A percentile compares a stretch with the other conserved stretches of the same genome.
Evolutionary conservation across 2,888 invertebrate genomes (phyloP).

Genomic region (Homarus gammarus): DNA sequence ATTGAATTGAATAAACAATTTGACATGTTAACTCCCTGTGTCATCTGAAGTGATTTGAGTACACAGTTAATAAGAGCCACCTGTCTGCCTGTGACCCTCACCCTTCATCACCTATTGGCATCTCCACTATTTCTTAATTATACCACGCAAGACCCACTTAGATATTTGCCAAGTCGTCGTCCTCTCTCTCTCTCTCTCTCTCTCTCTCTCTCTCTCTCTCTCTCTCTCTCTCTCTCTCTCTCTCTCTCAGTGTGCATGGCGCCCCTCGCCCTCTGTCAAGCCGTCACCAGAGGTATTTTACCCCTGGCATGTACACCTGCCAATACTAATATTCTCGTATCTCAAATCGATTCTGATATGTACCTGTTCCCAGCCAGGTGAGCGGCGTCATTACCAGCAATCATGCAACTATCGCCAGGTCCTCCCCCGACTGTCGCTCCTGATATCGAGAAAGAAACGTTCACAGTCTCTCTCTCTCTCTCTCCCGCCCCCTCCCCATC

Average conservation of each 20-base stretch:
- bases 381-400: slow-evolving; percentile 53
- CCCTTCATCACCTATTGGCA: no score
- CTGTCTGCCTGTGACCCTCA: no score
- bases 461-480: neutral
- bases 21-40: no score
- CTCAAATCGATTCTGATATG: slow-evolving; percentile 61
- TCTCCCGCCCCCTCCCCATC: neutral
- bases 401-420: slow-evolving; percentile 52
- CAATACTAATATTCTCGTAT: slow-evolving; percentile 59
- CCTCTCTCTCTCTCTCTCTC: neutral
- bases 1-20: no score
- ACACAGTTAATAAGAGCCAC: no score
- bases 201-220: neutral
- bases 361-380: slow-evolving; percentile 52
- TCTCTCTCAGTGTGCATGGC: neutral
- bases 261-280: slow-evolving; percentile 25
- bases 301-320: slow-evolving; percentile 21
- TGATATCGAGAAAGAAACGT: slow-evolving; percentile 32
- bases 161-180: no score
- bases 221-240: neutral
- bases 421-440: slow-evolving; percentile 30
- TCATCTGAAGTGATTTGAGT: no score
- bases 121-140: no score
- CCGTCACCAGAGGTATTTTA: neutral
- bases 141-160: no score